Evolutionary conservation across 2,113 vertebrate species (phyloP).

Genomic region (Lycocorax pyrrhopterus): DNA sequence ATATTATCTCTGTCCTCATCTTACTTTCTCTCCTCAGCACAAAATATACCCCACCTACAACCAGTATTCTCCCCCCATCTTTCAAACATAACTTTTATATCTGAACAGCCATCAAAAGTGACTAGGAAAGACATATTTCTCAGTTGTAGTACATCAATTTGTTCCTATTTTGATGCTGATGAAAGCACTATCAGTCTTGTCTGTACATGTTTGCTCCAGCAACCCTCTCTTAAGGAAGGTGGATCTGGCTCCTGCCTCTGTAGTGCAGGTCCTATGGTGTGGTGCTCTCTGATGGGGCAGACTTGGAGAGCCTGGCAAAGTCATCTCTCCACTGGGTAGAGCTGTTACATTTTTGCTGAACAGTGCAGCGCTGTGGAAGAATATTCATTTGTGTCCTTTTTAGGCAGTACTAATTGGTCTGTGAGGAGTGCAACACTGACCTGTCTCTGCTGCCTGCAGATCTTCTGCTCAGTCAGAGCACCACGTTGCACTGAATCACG

Average conservation of each 20-base stretch:
- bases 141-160: not conserved
- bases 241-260: not conserved
- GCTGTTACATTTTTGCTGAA: not conserved
- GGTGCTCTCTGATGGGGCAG: not conserved
- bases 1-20: not conserved
- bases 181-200: not conserved
- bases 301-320: not conserved
- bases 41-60: not conserved
- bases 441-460: not conserved
- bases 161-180: not conserved
- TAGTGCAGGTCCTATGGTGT: accelerated
- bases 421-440: not conserved
- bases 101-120: not conserved
- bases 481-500: accelerated
- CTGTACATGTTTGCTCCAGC: not conserved
- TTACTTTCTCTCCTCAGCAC: not conserved
- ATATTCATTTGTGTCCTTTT: not conserved
- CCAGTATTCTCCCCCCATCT: not conserved
- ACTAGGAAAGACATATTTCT: not conserved
- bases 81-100: not conserved
- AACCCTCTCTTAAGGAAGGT: not conserved
- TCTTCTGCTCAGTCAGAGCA: not conserved
- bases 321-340: not conserved
- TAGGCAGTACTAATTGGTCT: not conserved
- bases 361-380: not conserved